A percentile compares a stretch with the other conserved stretches of the same genome.
These are phyloP conservation scores for Crotalus horridus DNA, from an alignment of 2,113 vertebrate species.

Conservation along the genomic window DNA sequence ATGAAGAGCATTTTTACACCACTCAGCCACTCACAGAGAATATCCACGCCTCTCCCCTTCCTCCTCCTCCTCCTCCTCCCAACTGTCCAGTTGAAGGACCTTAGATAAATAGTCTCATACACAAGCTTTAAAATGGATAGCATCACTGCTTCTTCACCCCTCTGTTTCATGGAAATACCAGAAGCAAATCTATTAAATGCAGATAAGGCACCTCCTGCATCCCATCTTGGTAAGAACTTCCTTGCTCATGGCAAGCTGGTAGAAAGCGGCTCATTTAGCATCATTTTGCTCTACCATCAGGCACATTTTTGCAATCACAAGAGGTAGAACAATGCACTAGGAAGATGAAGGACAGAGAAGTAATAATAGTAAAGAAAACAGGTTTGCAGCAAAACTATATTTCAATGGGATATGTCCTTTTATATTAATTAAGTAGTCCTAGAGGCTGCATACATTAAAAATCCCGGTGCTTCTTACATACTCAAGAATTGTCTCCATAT, in stretches of 20 bases:
- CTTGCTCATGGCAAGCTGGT: not conserved
- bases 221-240: no score
- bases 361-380: not conserved
- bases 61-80: not conserved
- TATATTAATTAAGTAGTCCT: constrained; percentile 9
- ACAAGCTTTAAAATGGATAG: not conserved
- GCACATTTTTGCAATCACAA: not conserved
- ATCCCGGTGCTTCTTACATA: not conserved
- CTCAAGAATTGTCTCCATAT: not conserved
- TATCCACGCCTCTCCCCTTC: no score
- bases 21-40: not conserved
- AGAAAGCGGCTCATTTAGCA: not conserved
- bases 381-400: not conserved
- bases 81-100: not conserved
- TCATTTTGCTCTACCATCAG: not conserved
- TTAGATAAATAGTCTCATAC: not conserved
- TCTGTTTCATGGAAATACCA: not conserved
- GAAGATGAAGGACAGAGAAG: not conserved
- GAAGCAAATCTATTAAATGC: no score
- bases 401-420: not conserved
- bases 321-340: not conserved
- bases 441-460: not conserved
- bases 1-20: not conserved
- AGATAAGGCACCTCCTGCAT: not conserved
- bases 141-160: not conserved